Percentiles rank a stretch among this genome's conserved stretches.
These are phyloP conservation scores for Aphis craccivora DNA, from an alignment of 1,140 invertebrate genomes.

Conservation along the genomic window DNA sequence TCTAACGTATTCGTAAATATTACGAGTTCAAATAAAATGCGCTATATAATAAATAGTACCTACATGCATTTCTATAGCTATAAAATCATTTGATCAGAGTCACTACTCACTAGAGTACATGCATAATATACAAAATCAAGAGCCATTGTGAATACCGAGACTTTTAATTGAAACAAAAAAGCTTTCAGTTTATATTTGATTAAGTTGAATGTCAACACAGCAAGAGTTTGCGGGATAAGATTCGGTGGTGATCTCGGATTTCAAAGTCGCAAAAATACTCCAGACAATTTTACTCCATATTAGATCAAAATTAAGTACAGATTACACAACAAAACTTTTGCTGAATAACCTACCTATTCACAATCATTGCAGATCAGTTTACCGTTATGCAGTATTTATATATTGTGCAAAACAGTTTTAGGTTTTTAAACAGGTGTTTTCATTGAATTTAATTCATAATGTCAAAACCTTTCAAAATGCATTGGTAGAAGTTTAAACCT, in stretches of 20 bases:
- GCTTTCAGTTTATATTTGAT: background rate
- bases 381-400: background rate
- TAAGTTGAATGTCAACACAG: background rate
- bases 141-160: background rate
- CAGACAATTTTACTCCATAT: background rate
- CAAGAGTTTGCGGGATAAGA: background rate
- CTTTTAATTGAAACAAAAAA: constrained; percentile 17
- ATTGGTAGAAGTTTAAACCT: background rate
- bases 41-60: no score
- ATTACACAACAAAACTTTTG: background rate
- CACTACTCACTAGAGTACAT: no score
- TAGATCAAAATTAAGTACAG: constrained; percentile 10
- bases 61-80: background rate
- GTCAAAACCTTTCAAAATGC: background rate
- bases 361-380: background rate
- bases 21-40: background rate
- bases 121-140: background rate
- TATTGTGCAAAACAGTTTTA: background rate
- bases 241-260: background rate
- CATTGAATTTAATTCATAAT: background rate
- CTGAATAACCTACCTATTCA: background rate
- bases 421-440: background rate
- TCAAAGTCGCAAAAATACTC: background rate
- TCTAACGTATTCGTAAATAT: background rate
- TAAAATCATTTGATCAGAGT: no score